These are phyloP conservation scores for Drosophila prolongata DNA, from an alignment of 2,888 invertebrate species.

Conservation along the genomic window DNA sequence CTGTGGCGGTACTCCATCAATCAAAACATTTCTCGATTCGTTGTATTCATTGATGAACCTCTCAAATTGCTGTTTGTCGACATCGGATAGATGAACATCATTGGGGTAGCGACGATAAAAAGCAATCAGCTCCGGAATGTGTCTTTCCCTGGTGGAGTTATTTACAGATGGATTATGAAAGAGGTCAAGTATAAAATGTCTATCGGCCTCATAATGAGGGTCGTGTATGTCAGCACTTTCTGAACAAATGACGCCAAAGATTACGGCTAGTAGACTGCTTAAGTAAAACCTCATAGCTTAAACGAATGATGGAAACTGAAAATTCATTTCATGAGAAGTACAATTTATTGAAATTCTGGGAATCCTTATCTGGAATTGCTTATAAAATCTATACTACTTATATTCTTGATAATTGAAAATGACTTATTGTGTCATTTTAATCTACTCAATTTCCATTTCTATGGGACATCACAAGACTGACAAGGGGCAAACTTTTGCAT, in stretches of 20 bases:
- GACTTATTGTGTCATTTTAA: not conserved
- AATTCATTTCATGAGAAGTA: not conserved
- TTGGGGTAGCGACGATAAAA: slow-evolving; percentile 22
- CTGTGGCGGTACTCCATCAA: slow-evolving; percentile 14
- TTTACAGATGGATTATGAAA: slow-evolving; percentile 6
- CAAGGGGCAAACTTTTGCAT: not conserved
- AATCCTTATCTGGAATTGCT: not conserved
- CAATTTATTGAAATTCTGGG: not conserved
- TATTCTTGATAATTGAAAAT: not conserved
- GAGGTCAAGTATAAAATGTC: not conserved
- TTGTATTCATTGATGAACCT: not conserved
- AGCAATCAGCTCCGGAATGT: slow-evolving; percentile 4
- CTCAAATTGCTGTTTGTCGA: slow-evolving; percentile 8
- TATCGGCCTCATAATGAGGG: not conserved
- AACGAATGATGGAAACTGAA: not conserved
- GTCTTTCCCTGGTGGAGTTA: not conserved
- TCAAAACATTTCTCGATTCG: not conserved
- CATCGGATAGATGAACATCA: not conserved
- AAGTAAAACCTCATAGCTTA: slow-evolving; percentile 1
- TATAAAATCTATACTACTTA: not conserved
- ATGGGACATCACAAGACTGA: not conserved
- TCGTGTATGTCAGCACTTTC: not conserved
- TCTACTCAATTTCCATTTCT: not conserved
- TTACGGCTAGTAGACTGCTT: not conserved
- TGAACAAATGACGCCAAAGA: not conserved